phyloP scores from a whole-genome alignment of 2,113 vertebrate genomes.

The Eidolon helvum region DNA sequence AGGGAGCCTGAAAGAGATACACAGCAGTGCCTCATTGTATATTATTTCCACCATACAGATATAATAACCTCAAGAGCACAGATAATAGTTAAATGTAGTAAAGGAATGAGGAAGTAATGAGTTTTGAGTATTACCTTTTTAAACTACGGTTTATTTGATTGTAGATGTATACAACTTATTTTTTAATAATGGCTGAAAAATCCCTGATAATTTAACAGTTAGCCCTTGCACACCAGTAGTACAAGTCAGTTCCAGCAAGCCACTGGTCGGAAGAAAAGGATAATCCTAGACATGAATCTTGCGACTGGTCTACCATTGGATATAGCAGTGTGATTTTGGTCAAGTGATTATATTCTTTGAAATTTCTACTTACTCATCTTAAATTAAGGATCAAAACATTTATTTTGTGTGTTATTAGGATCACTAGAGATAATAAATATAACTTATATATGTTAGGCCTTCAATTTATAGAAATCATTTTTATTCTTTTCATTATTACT shows the following conservation, averaged over 20 bases:
- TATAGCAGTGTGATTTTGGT: not conserved
- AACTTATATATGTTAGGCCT: not conserved
- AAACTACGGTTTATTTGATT: not conserved
- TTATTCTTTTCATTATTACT: not conserved
- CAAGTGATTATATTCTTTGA: not conserved
- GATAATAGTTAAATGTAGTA: not conserved
- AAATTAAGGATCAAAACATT: not conserved
- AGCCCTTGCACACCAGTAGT: not conserved
- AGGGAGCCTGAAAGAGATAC: not conserved
- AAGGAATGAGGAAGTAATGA: not conserved
- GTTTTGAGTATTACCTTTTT: not conserved
- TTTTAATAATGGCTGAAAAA: not conserved
- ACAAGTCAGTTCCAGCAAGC: not conserved
- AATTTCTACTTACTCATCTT: not conserved
- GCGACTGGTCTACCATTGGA: not conserved
- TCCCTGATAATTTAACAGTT: not conserved
- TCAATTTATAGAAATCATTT: not conserved
- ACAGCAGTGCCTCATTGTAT: not conserved
- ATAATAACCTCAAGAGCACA: not conserved
- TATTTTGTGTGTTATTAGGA: not conserved
- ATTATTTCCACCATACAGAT: not conserved
- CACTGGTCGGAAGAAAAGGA: not conserved
- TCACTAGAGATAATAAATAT: not conserved
- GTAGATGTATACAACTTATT: not conserved
- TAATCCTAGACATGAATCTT: not conserved